Evolutionary conservation across 1,140 invertebrate genomes (phyloP).

Genomic region (Araneus ventricosus): DNA sequence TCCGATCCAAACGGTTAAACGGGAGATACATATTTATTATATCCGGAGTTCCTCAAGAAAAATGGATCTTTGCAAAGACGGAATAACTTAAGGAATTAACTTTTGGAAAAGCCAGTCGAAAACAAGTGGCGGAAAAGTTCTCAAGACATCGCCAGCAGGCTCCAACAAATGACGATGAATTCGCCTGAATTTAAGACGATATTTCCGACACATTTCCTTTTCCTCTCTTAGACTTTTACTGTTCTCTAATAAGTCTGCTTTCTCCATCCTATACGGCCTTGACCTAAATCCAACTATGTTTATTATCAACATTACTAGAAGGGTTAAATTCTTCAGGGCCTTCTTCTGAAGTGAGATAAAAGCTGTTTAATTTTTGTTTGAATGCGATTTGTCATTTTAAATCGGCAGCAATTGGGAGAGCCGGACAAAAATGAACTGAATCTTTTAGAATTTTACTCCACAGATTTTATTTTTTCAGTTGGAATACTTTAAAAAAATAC

Average conservation of each 20-base stretch:
- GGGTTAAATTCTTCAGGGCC: too few species aligned
- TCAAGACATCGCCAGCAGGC: neutral
- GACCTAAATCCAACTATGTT: too few species aligned
- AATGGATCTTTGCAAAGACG: neutral
- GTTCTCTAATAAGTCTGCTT: neutral
- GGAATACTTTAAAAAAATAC: too few species aligned
- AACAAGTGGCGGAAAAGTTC: neutral
- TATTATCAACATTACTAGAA: too few species aligned
- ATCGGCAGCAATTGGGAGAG: too few species aligned
- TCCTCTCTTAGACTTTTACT: neutral
- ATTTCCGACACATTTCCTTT: neutral
- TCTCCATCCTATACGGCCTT: neutral
- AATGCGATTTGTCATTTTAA: too few species aligned
- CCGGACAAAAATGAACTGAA: too few species aligned
- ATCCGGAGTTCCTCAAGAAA: neutral
- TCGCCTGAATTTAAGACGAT: neutral
- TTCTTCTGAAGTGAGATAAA: too few species aligned
- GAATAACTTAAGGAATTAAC: neutral
- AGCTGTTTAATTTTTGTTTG: too few species aligned
- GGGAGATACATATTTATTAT: constrained; percentile 36
- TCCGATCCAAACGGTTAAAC: neutral
- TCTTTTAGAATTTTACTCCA: too few species aligned
- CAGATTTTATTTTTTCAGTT: too few species aligned
- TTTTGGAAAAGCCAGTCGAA: neutral
- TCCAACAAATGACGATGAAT: neutral